phyloP scores from a whole-genome alignment of 2,888 invertebrate genomes.

The Pammene fasciana region DNA sequence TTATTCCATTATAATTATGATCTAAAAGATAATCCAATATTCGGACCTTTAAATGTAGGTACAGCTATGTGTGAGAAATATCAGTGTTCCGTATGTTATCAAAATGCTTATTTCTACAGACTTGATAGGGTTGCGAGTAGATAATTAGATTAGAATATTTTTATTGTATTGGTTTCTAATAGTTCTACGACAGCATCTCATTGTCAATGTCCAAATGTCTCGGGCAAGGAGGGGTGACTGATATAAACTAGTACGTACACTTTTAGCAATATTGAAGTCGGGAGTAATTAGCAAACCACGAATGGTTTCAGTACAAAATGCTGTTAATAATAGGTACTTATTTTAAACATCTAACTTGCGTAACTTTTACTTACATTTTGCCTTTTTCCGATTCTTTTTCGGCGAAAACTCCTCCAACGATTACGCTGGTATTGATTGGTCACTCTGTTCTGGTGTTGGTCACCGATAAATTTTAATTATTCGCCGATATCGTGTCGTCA shows the following conservation, averaged over 20 bases:
- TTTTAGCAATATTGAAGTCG: neutral
- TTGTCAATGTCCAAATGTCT: neutral
- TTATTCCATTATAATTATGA: neutral
- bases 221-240: neutral
- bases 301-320: no score
- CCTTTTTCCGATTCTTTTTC: constrained; percentile 6
- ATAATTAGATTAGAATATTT: neutral
- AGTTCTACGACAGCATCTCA: neutral
- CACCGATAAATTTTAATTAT: constrained; percentile 23
- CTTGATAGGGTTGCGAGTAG: neutral
- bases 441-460: constrained; percentile 9
- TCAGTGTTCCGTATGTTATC: neutral
- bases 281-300: neutral
- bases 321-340: no score
- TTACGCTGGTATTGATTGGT: constrained; percentile 38
- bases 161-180: neutral
- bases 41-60: neutral
- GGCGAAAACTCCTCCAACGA: constrained; percentile 32
- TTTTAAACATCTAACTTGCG: neutral
- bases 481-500: constrained; percentile 47
- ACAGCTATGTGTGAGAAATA: neutral
- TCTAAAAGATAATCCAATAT: neutral
- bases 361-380: constrained; percentile 37
- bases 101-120: neutral
- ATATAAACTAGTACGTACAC: no score